Evolutionary conservation across 2,888 invertebrate species (phyloP), one percentile per base, ranked within the genome.

Genomic region (Eurytoma californica): DNA sequence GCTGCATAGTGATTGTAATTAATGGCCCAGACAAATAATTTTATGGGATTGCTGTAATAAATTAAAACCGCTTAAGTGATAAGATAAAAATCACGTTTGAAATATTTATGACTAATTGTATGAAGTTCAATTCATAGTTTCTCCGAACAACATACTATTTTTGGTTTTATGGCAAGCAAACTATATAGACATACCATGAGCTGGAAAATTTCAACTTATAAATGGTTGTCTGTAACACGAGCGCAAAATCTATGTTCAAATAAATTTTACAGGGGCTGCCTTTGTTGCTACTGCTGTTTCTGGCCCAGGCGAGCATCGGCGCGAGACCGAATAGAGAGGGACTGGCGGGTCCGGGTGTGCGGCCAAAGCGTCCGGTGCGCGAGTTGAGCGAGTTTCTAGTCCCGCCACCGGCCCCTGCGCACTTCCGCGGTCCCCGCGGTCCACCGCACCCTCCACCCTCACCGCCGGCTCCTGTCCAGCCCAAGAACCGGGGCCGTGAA

Each of bases 331-430:
- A 76, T 82, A 83, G 83, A 70, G 53, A 57, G 30, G 39, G 24
- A 47, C 55, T 65, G 28, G 30, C 16, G 49, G 61, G 3, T 39
- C 39, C 7, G 39, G 7, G 39, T 39, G 39, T 39, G 39, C 39
- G 39, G 9, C 39, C 7, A 39, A 39, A 77, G 13, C 80, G 72
- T 67, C 67, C 39, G 12, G 67, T 51, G 20, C 73, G 79, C 20
- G 84, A 81, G 12, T 83, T 85, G 51, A 88, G 86, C 77, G 89
- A 89, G 77, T 89, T 85, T 49, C 79, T 89, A 49, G 84, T 86
- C 14, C 88, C 88, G 53, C 20, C 28, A 13, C 57, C 57, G 3
- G 47, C 9, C 14, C 65, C 77, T 73, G 60, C 5, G 16, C 49
- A 5, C 60, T 57, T 51, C n/a, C 72, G 53, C 3, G 39, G 47